Evolutionary conservation across 37 sponge, comb jelly and placozoan genomes (phyloP).

Genomic region (Halichondria panicea): DNA sequence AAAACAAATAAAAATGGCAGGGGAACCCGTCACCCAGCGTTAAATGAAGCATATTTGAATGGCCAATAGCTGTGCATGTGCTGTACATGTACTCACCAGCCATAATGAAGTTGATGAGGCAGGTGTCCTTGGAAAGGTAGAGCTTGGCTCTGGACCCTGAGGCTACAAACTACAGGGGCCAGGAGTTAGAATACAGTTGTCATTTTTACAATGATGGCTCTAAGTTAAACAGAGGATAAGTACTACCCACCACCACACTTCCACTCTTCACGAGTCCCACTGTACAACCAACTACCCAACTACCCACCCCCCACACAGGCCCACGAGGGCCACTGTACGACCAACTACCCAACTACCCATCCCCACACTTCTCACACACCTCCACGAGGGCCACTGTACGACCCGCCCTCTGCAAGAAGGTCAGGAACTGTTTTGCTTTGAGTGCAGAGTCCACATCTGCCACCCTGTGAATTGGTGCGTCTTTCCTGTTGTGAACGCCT

Average conservation of each 20-base stretch:
- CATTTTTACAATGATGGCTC: too few species aligned
- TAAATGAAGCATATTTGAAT: too few species aligned
- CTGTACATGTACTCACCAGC: slow-evolving; percentile 61
- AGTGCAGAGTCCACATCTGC: slow-evolving; percentile 76
- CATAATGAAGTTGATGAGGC: slow-evolving; percentile 90
- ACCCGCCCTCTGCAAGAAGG: slow-evolving; percentile 91
- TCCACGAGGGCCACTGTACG: slow-evolving; percentile 87
- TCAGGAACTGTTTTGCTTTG: slow-evolving; percentile 89
- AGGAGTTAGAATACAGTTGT: slow-evolving; percentile 1
- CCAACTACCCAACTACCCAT: not conserved
- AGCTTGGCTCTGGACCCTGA: slow-evolving; percentile 88
- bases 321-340: not conserved
- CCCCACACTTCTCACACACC: slow-evolving; percentile 24
- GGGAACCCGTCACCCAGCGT: too few species aligned
- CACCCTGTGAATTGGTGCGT: slow-evolving; percentile 67
- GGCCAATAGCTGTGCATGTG: too few species aligned
- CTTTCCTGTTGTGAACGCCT: slow-evolving; percentile 85
- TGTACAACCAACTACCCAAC: not conserved
- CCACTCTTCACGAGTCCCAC: not conserved
- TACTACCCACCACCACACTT: not conserved
- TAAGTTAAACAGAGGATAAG: too few species aligned
- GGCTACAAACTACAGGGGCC: slow-evolving; percentile 80
- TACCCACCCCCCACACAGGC: not conserved
- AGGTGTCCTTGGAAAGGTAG: slow-evolving; percentile 94
- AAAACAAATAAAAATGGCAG: too few species aligned